phyloP scores from a whole-genome alignment of 2,888 invertebrate species.

The Clostera curtula region DNA sequence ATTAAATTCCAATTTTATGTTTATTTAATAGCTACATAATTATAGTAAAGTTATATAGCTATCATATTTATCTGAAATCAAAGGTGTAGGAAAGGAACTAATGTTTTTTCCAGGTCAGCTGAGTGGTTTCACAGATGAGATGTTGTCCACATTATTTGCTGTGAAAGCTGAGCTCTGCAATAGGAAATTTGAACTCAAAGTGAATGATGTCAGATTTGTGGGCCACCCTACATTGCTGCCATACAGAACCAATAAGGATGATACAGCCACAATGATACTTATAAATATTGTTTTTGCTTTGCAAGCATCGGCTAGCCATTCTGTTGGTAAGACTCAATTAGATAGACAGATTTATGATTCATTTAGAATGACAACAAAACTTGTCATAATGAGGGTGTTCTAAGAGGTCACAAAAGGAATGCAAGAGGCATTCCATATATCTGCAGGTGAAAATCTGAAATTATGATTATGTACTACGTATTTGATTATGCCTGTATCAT shows the following conservation, averaged over 20 bases:
- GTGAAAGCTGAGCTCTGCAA: constrained; percentile 93
- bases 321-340: constrained; percentile 81
- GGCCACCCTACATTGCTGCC: constrained; percentile 92
- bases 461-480: no score
- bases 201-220: constrained; percentile 96
- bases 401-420: no score
- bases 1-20: no score
- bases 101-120: constrained; percentile 64
- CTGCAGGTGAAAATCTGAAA: no score
- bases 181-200: constrained; percentile 93
- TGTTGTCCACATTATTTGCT: constrained; percentile 90
- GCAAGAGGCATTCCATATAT: no score
- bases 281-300: constrained; percentile 94
- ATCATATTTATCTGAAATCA: no score
- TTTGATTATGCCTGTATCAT: no score
- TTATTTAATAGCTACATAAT: no score
- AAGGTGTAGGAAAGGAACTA: constrained; percentile 4
- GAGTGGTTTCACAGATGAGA: constrained; percentile 88
- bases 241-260: constrained; percentile 79
- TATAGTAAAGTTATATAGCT: no score
- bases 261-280: constrained; percentile 82
- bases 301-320: constrained; percentile 92
- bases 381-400: no score
- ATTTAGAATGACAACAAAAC: no score
- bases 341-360: not conserved